A percentile compares a stretch with the other conserved stretches of the same genome.
Conservation (phyloP, 1,140 invertebrate species). For the Trialeurodes vaporariorum region DNA sequence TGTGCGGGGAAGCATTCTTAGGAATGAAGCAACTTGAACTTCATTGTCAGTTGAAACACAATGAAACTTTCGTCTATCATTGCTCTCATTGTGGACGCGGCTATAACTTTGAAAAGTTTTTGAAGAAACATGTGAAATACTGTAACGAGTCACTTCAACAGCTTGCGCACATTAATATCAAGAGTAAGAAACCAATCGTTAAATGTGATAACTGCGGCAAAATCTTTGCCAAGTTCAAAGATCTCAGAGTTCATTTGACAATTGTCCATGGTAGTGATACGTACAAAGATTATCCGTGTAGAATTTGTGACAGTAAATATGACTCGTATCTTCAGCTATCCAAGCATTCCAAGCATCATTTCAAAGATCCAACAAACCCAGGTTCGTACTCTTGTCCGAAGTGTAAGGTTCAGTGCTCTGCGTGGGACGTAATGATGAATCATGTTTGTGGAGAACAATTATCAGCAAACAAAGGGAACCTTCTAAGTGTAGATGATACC, state of each 20-base stretch:
- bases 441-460: not conserved
- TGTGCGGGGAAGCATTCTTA: not conserved
- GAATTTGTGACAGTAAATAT: not conserved
- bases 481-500: too few relatives aligned
- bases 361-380: not conserved
- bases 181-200: not conserved
- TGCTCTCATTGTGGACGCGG: not conserved
- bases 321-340: not conserved
- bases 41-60: not conserved
- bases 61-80: not conserved
- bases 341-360: not conserved
- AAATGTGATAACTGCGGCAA: not conserved
- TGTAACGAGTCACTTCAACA: not conserved
- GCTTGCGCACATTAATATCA: not conserved
- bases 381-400: not conserved
- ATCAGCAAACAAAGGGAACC: too few relatives aligned
- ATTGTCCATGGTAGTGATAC: not conserved
- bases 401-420: not conserved
- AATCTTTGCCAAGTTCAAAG: not conserved
- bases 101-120: not conserved
- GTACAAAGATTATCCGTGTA: not conserved
- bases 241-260: not conserved
- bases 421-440: not conserved
- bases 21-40: not conserved
- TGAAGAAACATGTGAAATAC: not conserved